These are phyloP conservation scores for Coreoperca whiteheadi DNA, from an alignment of 2,113 vertebrate species.

Conservation along the genomic window DNA sequence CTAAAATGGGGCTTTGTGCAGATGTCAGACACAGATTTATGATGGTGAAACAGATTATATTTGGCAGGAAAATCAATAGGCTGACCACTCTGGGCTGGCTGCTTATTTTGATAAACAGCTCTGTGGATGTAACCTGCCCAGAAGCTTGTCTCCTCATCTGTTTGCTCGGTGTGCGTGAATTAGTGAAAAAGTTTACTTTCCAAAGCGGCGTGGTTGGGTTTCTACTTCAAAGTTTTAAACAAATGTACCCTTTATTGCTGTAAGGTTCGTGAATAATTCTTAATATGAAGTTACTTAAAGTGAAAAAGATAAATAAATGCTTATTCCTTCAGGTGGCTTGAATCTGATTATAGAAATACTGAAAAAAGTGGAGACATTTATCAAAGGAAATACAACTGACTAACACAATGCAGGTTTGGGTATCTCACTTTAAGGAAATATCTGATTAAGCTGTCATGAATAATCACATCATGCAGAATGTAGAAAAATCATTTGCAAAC, in stretches of 20 bases:
- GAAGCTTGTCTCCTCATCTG: constrained; percentile 81
- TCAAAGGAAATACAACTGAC: constrained; percentile 29
- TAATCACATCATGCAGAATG: constrained; percentile 12
- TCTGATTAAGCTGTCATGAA: constrained; percentile 38
- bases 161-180: constrained; percentile 85
- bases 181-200: constrained; percentile 85
- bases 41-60: constrained; percentile 92
- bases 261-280: constrained; percentile 34
- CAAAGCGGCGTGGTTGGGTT: constrained; percentile 73
- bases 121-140: constrained; percentile 87
- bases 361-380: constrained; percentile 23
- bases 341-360: constrained; percentile 2
- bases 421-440: constrained; percentile 27
- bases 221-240: constrained; percentile 82
- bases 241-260: constrained; percentile 55
- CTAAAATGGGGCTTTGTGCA: constrained; percentile 91
- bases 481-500: constrained; percentile 43
- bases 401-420: constrained; percentile 16
- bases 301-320: constrained; percentile 20
- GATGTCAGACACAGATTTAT: constrained; percentile 96
- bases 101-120: constrained; percentile 91
- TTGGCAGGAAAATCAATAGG: constrained; percentile 92
- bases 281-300: constrained; percentile 2
- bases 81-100: constrained; percentile 87
- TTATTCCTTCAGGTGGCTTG: constrained; percentile 24